Evolutionary conservation across 2,888 invertebrate species (phyloP), one percentile per base, ranked within the genome.

Genomic region (Didymodactylos carnosus): DNA sequence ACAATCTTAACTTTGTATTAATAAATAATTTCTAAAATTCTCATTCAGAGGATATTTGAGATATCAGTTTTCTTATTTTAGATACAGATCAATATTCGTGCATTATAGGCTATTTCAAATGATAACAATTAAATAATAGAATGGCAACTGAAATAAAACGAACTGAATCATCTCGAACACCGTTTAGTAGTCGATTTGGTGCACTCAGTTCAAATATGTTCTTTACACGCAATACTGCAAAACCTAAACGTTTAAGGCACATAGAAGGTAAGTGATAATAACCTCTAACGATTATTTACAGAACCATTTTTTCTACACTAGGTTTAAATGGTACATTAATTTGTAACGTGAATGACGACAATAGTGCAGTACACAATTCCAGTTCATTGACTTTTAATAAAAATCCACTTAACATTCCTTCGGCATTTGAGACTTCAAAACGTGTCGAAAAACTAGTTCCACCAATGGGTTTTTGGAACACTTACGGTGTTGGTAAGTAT

Each of bases 291-390:
- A 25, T 49, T 49, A 25, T 10, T 23, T 19, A 7, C 3, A 53
- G 19, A 29, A 19, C 19, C 16, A 19, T 35, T 16, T 62, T n/a
- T 35, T 16, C 16, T 62, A 3, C 10, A 23, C 13, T 13, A 70
- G 70, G 70, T n/a, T 41, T 74, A 11, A 74, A 74, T 46, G 71
- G 71, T 71, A n/a, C 74, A 14, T 53, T 69, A 71, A 74, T 74
- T 43, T 74, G 74, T 35, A 16, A 39, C 25, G 74, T 74, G 5
- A 74, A 74, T 41, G 74, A 74, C 43, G 62, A 62, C 35, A 29
- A 29, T 19, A 8, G 35, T 19, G 27, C 35, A 19, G 25, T 35
- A 11, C 62, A n/a, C 35, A 4, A 29, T 6, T 10, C 23, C n/a
- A 62, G n/a, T 62, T 35, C 62, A 35, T 35, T 62, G 8, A 35